Conservation (phyloP, 2,113 vertebrate species). For the Coracopsis vasa region DNA sequence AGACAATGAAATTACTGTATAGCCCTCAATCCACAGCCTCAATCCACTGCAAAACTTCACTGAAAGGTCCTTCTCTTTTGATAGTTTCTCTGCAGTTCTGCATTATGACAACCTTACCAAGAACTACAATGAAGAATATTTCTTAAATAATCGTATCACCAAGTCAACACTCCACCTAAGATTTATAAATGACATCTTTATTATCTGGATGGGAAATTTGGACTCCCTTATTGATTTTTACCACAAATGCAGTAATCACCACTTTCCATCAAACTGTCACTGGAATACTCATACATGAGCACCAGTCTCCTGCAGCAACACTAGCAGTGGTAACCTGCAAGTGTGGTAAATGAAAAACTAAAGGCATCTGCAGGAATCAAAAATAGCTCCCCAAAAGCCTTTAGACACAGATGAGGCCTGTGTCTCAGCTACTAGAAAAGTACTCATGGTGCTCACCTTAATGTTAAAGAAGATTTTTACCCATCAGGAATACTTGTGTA, state of each 20-base stretch:
- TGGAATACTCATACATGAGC: neutral
- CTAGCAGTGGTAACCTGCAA: neutral
- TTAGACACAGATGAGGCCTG: neutral
- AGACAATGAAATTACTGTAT: neutral
- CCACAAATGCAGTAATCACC: conserved; percentile 21
- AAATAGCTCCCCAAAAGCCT: neutral
- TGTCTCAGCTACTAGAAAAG: neutral
- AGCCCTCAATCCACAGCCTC: neutral
- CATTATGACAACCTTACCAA: neutral
- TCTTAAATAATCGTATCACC: conserved; percentile 5
- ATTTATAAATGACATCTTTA: conserved; percentile 17
- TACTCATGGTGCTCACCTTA: neutral
- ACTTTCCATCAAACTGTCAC: conserved; percentile 25
- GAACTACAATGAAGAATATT: neutral
- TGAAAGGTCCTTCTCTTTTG: neutral
- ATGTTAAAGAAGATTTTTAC: neutral
- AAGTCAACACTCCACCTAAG: neutral
- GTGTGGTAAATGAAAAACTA: neutral
- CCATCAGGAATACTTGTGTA: neutral
- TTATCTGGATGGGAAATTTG: neutral
- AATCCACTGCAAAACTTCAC: neutral
- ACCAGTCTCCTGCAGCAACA: neutral
- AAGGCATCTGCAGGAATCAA: neutral
- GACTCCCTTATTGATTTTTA: conserved; percentile 38
- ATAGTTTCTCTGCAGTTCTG: neutral